Evolutionary conservation across 2,113 vertebrate species (phyloP).

Genomic region (Platysternon megacephalum): DNA sequence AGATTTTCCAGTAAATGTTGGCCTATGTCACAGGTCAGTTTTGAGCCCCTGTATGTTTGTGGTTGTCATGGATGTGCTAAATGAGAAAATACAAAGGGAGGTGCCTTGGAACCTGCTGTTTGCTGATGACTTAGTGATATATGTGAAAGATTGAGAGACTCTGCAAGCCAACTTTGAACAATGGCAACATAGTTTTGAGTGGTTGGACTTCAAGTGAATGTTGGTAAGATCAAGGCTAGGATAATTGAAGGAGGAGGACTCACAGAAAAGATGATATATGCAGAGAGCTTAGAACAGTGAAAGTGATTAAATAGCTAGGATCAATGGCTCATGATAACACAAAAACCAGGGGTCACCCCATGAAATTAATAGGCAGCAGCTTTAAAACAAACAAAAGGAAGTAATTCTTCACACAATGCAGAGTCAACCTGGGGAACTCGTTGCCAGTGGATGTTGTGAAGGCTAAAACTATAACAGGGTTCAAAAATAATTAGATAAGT

Average conservation of each 20-base stretch:
- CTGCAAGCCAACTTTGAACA: neutral
- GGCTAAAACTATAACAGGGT: neutral
- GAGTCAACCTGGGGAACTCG: neutral
- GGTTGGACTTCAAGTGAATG: neutral
- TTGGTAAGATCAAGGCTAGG: neutral
- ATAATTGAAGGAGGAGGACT: neutral
- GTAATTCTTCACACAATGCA: too few relatives aligned
- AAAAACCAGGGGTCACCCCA: too few relatives aligned
- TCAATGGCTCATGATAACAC: neutral
- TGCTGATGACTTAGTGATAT: neutral
- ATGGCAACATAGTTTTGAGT: neutral
- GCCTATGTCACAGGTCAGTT: too few relatives aligned
- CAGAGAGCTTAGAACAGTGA: neutral
- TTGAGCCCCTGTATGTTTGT: too few relatives aligned
- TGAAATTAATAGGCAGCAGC: too few relatives aligned
- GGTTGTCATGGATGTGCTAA: too few relatives aligned
- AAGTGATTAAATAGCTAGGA: neutral
- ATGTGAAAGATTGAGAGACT: neutral
- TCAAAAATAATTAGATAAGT: neutral
- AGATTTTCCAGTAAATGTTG: too few relatives aligned
- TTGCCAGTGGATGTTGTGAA: neutral
- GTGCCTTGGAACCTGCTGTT: neutral
- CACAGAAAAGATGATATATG: neutral
- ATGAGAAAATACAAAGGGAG: neutral
- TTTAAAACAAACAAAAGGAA: too few relatives aligned